Conservation (phyloP, 1,140 invertebrate genomes). For the Trypoxylus dichotomus region DNA sequence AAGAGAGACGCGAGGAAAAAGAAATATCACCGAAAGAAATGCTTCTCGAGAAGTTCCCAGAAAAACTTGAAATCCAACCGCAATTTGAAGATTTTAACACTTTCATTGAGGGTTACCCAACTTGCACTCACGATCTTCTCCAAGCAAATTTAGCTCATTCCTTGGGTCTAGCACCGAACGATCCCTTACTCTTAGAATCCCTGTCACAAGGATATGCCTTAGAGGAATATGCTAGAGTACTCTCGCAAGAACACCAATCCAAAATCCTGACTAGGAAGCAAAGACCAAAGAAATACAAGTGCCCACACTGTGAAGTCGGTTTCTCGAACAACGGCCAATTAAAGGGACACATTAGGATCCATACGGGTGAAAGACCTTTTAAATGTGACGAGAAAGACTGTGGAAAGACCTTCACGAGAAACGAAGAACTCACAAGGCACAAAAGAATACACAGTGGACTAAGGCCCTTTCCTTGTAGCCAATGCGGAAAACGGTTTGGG, state of each 20-base stretch:
- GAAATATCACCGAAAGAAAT: background rate
- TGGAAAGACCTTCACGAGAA: conserved; percentile 88
- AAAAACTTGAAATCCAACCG: background rate
- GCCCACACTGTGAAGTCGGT: conserved; percentile 83
- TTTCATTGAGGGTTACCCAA: conserved; percentile 49
- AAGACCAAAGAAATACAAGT: conserved; percentile 85
- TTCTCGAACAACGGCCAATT: conserved; percentile 94
- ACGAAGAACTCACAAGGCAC: conserved; percentile 90
- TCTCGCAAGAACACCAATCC: conserved; percentile 66
- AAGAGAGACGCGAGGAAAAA: background rate
- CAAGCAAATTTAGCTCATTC: conserved; percentile 56
- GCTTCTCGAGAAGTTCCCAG: background rate
- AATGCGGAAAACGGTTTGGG: conserved; percentile 86
- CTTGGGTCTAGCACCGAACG: conserved; percentile 55
- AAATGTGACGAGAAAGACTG: conserved; percentile 82
- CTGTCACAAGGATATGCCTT: conserved; percentile 59
- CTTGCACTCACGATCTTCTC: conserved; percentile 39
- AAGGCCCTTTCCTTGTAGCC: conserved; percentile 75
- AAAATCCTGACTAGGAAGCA: conserved; percentile 71
- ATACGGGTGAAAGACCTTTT: conserved; percentile 87
- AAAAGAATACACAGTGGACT: conserved; percentile 86
- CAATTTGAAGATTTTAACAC: background rate
- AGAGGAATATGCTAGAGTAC: conserved; percentile 68
- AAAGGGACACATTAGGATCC: conserved; percentile 87
- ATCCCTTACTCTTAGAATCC: conserved; percentile 57